Evolutionary conservation across 2,797 vertebrate genomes (phyloP), one percentile per base, ranked within the genome.

Genomic region (Tamandua tetradactyla): DNA sequence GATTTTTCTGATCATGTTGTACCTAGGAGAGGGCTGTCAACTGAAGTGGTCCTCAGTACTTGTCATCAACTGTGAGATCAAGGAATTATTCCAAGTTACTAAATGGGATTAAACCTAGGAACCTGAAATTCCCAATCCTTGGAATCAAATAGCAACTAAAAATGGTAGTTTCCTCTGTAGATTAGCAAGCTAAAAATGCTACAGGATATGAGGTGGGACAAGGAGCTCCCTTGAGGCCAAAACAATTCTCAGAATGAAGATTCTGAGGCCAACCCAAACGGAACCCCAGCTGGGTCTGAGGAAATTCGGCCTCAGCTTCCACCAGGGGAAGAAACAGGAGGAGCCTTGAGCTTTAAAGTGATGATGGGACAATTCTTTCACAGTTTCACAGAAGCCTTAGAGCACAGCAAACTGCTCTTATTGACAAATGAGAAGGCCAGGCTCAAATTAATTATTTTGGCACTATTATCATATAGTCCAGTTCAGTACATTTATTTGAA

Each of bases 161-260:
- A 69, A 62, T 30, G 47, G 74, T 59, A 23, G 74, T 95, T 94
- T 91, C 55, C 55, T 81, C 75, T 61, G 93, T 93, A 91, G 57
- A 93, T 68, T 61, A 88, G 32, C 40, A 79, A 59, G 74, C 76
- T 12, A 59, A 62, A 85, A 74, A 49, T n/a, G 59, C 80, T 83
- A 44, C 85, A 94, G 92, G 90, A 83, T 82, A 80, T 66, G 89
- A 83, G 32, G 76, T 89, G 93, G 84, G 93, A 93, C 85, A 85
- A 86, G 74, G 32, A 30, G 35, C 23, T 94, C 82, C 82, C 88
- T 52, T 42, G 75, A 68, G 52, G 49, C 68, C 47, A n/a, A 68
- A 62, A n/a, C 40, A 66, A 49, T 93, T 79, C 89, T 94, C 92
- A 68, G 71, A 83, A 75, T 27, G 89, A 75, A 62, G 66, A 96